Percentiles rank a stretch among this genome's conserved stretches.
phyloP scores from a whole-genome alignment of 2,113 vertebrate species.

The Hiodon tergisus region DNA sequence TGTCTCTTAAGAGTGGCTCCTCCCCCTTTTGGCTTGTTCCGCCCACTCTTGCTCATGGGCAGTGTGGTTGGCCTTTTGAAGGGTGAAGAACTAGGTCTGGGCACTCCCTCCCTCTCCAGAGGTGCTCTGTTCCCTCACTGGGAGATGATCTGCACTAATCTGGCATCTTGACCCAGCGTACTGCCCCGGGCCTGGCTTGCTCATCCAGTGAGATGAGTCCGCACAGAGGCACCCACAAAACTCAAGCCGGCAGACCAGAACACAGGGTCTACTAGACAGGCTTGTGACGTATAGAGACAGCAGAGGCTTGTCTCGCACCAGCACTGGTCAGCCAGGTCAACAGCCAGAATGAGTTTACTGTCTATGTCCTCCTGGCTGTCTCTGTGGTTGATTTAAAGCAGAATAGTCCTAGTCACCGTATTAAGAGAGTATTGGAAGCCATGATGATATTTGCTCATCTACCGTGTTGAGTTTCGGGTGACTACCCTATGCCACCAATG shows the following conservation, averaged over 20 bases:
- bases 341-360: no score
- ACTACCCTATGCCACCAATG: no score
- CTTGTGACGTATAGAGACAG: no score
- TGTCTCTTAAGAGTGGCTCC: background rate
- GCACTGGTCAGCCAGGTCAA: no score
- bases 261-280: no score
- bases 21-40: background rate
- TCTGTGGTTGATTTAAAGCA: no score
- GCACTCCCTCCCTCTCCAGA: background rate
- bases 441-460: no score
- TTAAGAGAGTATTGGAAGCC: background rate
- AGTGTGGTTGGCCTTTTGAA: background rate
- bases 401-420: background rate
- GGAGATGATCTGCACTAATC: constrained; percentile 21
- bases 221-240: background rate
- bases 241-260: no score
- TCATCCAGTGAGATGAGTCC: constrained; percentile 9
- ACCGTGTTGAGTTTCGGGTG: no score
- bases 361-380: no score
- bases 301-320: no score
- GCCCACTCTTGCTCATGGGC: background rate
- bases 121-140: background rate
- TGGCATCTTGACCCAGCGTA: constrained; percentile 23
- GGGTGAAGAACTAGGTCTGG: background rate
- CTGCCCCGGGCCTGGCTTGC: constrained; percentile 18